Evolutionary conservation across 2,797 vertebrate species (phyloP).

Genomic region (Micropoecilia bifurca): DNA sequence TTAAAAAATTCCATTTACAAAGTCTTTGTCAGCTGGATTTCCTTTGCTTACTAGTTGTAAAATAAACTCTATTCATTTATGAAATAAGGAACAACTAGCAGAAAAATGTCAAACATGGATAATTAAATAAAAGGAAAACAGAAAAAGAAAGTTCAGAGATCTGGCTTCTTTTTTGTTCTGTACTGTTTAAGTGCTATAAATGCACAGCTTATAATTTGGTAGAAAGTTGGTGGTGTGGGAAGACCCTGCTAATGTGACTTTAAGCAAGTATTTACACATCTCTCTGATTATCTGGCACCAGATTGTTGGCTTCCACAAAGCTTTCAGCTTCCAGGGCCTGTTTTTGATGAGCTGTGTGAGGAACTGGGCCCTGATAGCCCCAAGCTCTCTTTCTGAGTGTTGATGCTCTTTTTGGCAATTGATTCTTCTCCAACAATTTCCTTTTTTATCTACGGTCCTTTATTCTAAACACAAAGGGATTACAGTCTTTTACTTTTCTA

Average conservation of each 20-base stretch:
- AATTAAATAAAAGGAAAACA: background rate
- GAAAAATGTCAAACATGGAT: background rate
- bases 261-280: slow-evolving; percentile 4
- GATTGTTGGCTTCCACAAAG: background rate
- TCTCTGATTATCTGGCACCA: slow-evolving; percentile 4
- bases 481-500: background rate
- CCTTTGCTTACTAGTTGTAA: background rate
- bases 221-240: background rate
- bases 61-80: background rate
- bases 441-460: background rate
- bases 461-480: background rate
- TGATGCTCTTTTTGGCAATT: background rate
- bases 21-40: background rate
- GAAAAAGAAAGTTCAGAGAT: background rate
- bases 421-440: background rate
- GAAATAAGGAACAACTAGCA: background rate
- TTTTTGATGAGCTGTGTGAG: slow-evolving; percentile 6
- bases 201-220: background rate
- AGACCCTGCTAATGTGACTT: slow-evolving; percentile 4
- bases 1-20: background rate
- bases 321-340: slow-evolving; percentile 10
- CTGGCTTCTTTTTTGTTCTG: background rate
- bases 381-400: background rate
- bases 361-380: background rate
- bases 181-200: no score